Base-by-base conservation (phyloP, 2,888 invertebrate genomes). In the Azorinus chamasolen region DNA sequence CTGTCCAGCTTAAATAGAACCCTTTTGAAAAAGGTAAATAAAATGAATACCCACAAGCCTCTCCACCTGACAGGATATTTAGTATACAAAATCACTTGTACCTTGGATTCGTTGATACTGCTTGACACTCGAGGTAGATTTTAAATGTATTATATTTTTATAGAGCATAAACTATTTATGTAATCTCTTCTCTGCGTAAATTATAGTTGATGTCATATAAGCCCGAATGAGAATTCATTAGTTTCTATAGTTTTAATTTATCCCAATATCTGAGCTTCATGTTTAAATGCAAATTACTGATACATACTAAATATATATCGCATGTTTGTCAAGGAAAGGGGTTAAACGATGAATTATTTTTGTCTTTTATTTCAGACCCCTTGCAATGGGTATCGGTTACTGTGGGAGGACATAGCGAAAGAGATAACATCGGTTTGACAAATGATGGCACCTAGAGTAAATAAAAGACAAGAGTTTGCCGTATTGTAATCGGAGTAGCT, bases 351-450 rank as follows among this genome's bases (percentile, higher is more conserved):
- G 14, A 20, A 5, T 5, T 20, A 20, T 45, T 45, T 32, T 32
- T 32, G 32, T 32, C 5, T 32, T 32, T 50, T 22, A 50, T 24
- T 50, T 61, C 54, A 43, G 68, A 54, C 63, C 61, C 54, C 55
- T 53, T 53, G 54, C 55, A 54, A 50, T 37, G 32, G 71, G 68
- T 77, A 68, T 71, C 71, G 24, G 25, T 68, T 71, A 63, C 68
- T 39, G 27, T 46, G 37, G 37, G 51, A 58, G 57, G 74, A 74
- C 74, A 53, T 51, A 32, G 32, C 20, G 43, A 14, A 8, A 18
- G 18, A 55, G 77, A 77, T 77, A 72, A 62, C 57, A 72, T 77
- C 77, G 50, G 18, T 50, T 65, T 80, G 80, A 80, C 80, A 80
- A 80, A 80, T 76, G 80, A 73, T 53, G 62, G 72, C 55, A 59